Base-by-base conservation (phyloP, 1,140 invertebrate species). In the Polypedilum pembai region DNA sequence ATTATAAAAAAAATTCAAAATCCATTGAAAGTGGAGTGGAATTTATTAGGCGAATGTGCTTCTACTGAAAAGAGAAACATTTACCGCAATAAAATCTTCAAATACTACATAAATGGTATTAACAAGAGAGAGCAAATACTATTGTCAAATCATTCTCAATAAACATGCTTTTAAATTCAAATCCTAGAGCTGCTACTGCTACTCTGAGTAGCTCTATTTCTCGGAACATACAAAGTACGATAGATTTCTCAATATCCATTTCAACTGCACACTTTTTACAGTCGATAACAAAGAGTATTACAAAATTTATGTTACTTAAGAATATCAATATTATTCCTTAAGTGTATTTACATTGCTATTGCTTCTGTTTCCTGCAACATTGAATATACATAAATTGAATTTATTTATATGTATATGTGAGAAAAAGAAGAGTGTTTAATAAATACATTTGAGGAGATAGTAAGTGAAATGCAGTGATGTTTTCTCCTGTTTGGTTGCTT, bases 71-170 rank as follows among this genome's bases (percentile, higher is more conserved):
- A 33, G 24, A 33, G 5, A 33, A 33, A 33, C 24, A 33, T 33
- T 33, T 33, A 33, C 24, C 8, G 8, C 15, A 15, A 45, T 1
- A 8, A 45, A 45, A 45, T 45, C 41, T 45, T 8, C 15, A 45
- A 5, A 41, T 41, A 45, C 15, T 45, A 15, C 8, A 45, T 8
- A 45, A 45, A 45, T 45, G 41, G 41, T 8, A 45, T 45, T 12
- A 45, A 45, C 15, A 8, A 66, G 17, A 66, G 17, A 17, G n/a
- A 66, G 17, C 12, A 18, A 66, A 66, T 66, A 15, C 65, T 66
- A 66, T 66, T 66, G 65, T 66, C n/a, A 66, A 66, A 66, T 66
- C 18, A 66, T 66, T 17, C 41, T 66, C 12, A n/a, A 66, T 17
- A 66, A 66, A 66, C 7, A 66, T 66, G 15, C 17, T 66, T 66